Evolutionary conservation across 2,888 invertebrate genomes (phyloP).

Genomic region (Teleiodes luculella): DNA sequence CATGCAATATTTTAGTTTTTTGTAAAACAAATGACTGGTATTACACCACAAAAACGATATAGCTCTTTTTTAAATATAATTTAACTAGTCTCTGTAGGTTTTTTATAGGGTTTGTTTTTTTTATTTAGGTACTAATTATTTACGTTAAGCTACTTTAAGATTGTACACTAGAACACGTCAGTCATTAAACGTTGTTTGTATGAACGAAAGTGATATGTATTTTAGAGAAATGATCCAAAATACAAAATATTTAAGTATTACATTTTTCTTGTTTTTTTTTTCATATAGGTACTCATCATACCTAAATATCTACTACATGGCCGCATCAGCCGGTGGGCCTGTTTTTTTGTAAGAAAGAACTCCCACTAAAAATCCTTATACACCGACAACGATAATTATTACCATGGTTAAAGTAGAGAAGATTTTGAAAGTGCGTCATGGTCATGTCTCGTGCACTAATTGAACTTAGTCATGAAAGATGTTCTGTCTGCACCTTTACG

Average conservation of each 20-base stretch:
- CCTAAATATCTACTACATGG: too few species aligned
- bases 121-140: conserved; percentile 16
- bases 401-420: neutral
- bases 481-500: neutral
- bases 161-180: conserved; percentile 7
- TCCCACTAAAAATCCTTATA: too few species aligned
- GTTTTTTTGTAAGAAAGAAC: too few species aligned
- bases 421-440: neutral
- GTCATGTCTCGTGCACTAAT: neutral
- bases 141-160: conserved; percentile 11
- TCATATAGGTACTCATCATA: too few species aligned
- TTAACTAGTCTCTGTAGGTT: conserved; percentile 49
- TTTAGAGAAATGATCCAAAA: conserved; percentile 23
- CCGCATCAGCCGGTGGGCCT: too few species aligned
- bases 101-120: conserved; percentile 29
- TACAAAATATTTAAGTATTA: conserved; percentile 32
- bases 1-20: neutral
- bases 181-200: conserved; percentile 11
- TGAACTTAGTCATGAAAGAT: neutral
- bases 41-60: neutral
- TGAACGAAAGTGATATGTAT: conserved; percentile 32
- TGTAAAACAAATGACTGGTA: neutral
- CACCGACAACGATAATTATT: neutral
- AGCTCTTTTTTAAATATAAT: conserved; percentile 14
- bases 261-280: conserved; percentile 19